phyloP scores from a whole-genome alignment of 2,797 vertebrate species.

The Siniperca obscura region DNA sequence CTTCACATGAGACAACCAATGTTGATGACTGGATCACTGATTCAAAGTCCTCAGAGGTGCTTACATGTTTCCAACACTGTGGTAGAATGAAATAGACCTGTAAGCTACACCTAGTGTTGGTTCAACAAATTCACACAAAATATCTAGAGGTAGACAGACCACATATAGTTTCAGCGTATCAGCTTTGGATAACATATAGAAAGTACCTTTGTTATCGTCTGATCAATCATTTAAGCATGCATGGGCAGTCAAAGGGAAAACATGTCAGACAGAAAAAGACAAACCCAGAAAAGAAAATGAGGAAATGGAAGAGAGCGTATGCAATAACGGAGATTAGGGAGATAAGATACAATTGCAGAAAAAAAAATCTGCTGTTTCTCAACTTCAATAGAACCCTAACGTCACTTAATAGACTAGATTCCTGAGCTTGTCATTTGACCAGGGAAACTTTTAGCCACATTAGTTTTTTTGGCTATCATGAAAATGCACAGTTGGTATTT shows the following conservation, averaged over 20 bases:
- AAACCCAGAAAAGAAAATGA: constrained; percentile 49
- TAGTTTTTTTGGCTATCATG: constrained; percentile 56
- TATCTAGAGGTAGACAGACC: neutral
- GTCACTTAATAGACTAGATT: constrained; percentile 29
- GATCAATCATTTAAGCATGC: constrained; percentile 45
- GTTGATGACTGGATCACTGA: neutral
- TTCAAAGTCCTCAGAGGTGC: neutral
- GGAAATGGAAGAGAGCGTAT: constrained; percentile 66
- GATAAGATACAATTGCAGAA: neutral
- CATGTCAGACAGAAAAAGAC: constrained; percentile 16
- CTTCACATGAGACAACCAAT: neutral
- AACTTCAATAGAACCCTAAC: constrained; percentile 31
- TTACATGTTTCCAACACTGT: neutral
- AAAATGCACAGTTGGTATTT: constrained; percentile 75
- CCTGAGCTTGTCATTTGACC: constrained; percentile 40
- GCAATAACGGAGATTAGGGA: constrained; percentile 43
- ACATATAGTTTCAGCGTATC: neutral
- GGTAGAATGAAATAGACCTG: neutral
- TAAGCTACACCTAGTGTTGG: neutral
- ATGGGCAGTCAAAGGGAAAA: constrained; percentile 45
- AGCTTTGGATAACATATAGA: constrained; percentile 21
- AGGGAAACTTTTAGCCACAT: constrained; percentile 57
- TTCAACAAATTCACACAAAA: constrained; percentile 26
- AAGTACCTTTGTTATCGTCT: constrained; percentile 11
- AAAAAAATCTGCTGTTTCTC: constrained; percentile 36